Evolutionary conservation across 1,140 invertebrate species (phyloP).

Genomic region (Nebria ingens): DNA sequence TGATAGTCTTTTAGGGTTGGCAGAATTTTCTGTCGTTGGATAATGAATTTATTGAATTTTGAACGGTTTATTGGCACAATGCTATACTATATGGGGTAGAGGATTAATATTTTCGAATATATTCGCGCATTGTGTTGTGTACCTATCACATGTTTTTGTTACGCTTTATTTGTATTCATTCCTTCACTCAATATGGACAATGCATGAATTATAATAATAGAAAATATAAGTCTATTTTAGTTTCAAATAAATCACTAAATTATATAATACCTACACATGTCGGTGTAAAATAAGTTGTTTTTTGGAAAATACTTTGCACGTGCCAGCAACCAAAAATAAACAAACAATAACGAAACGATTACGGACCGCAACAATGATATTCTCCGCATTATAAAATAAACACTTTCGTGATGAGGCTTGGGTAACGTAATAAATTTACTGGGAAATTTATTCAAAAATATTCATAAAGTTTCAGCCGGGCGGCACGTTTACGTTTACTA

Average conservation of each 20-base stretch:
- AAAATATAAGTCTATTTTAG: no score
- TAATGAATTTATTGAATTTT: neutral
- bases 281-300: no score
- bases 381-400: neutral
- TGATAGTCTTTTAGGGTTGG: neutral
- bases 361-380: neutral
- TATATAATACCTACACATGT: neutral
- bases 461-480: neutral
- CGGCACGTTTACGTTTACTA: neutral
- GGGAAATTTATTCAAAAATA: constrained; percentile 9
- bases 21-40: neutral
- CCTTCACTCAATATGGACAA: no score
- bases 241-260: no score
- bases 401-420: no score
- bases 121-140: no score
- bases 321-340: neutral
- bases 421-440: constrained; percentile 8
- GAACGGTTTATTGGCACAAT: neutral
- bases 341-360: constrained; percentile 3
- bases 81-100: no score
- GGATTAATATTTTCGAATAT: no score
- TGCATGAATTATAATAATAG: no score
- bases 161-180: no score
- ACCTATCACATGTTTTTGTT: no score
- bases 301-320: neutral